Base-by-base conservation (phyloP, 2,888 invertebrate species). In the Epinotia bilunana region DNA sequence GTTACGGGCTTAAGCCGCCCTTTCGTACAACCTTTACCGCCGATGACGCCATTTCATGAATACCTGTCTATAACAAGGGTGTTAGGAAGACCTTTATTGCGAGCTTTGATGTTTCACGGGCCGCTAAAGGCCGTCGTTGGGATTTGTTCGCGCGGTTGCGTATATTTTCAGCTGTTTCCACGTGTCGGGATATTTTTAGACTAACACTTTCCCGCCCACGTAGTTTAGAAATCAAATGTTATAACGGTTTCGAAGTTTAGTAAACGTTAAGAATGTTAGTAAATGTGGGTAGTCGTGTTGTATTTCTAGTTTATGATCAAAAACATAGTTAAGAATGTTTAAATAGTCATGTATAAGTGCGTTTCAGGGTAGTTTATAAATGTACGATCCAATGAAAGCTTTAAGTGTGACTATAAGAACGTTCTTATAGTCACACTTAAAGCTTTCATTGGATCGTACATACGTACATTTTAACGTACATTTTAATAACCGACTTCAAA, bases 41-140 rank as follows among this genome's bases (percentile, higher is more conserved):
- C 80, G 81, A 83, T 87, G 85, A 84, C 86, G 87, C 83, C 86
- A 88, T 89, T 88, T 87, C 82, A 87, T 84, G 83, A 87, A 86
- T 86, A 86, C 80, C 80, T 81, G 80, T 83, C 83, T 86, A 73
- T 77, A 77, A 79, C 80, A 83, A 80, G 83, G 85, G 80, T 82
- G 84, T 88, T 81, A 77, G 83, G 82, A 78, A 81, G 84, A 88
- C 86, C 87, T 89, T 89, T 88, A 77, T 77, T 76, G 78, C 80
- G 82, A 83, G 82, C 86, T 87, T 86, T 85, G 80, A 85, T 84
- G 83, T 85, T 86, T 87, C 80, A 87, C 77, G 81, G 81, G 76
- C 77, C 58, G 77, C 62, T 72, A 77, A 76, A 75, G 72, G 73
- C 62, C 65, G 58, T 60, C 49, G 62, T 67, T 46, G 63, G 57